Evolutionary conservation across 2,113 vertebrate species (phyloP), one percentile per base, ranked within the genome.

Genomic region (Dolichallabes microphthalmus): DNA sequence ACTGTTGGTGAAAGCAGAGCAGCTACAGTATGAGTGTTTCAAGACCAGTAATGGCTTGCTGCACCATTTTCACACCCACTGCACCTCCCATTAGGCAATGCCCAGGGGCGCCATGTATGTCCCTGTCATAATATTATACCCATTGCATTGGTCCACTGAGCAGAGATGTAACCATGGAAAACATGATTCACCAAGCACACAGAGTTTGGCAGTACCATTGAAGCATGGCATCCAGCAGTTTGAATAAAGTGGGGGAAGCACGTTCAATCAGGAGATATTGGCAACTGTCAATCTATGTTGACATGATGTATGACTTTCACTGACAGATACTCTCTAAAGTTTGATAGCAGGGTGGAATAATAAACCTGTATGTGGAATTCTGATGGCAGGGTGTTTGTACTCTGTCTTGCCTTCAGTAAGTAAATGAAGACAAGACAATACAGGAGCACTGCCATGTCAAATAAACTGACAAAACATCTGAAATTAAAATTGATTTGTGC

Each of bases 261-360:
- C 11, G 88, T 90, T 93, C 90, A 92, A 83, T 86, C 85, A 88
- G 45, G 81, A 77, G 68, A 89, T 92, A 91, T 86, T 89, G 90
- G 90, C 91, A 92, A 92, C 91, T 93, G 94, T 94, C 93, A 92
- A 83, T 80, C 81, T 80, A 86, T 88, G 90, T 86, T 87, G 89
- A 87, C 58, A 84, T 93, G 92, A 94, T 94, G 89, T 90, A 93
- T 89, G 91, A 88, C 90, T 75, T 88, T 93, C 92, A 92, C 91
- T 90, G 55, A 86, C 92, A 90, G 90, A 84, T 58, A 87, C 53
- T 83, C 82, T 84, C n/a, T 39, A 75, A 55, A 85, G 86, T 86
- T 75, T 82, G 87, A 82, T 66, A 83, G 80, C 76, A 52, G 84
- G 80, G 58, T 32, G 78, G 85, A 88, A 86, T 86, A 87, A 89